These are phyloP conservation scores for Triops longicaudatus DNA, from an alignment of 1,140 invertebrate species.

Conservation along the genomic window DNA sequence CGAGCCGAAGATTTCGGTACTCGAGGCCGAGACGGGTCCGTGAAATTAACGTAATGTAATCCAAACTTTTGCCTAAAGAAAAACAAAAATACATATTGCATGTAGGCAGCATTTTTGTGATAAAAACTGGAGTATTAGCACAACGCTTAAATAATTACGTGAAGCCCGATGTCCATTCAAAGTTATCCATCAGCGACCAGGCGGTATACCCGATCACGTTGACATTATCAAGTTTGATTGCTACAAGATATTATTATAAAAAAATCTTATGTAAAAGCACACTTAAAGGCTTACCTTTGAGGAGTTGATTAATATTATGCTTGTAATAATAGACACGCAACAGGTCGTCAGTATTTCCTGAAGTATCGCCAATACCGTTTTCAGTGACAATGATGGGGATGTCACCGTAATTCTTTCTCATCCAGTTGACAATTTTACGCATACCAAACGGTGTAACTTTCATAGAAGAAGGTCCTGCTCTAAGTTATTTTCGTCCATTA, in stretches of 20 bases:
- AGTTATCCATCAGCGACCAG: constrained; percentile 35
- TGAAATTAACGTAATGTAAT: constrained; percentile 63
- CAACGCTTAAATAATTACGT: constrained; percentile 30
- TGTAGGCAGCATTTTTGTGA: too few species aligned
- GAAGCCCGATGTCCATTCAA: constrained; percentile 33
- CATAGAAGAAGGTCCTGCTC: constrained; percentile 25
- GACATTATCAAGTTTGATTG: constrained; percentile 34
- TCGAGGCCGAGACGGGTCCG: constrained; percentile 50
- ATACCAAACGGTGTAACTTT: constrained; percentile 31
- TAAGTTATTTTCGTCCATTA: neutral
- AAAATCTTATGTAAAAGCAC: neutral
- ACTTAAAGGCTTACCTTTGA: constrained; percentile 16
- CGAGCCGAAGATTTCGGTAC: constrained; percentile 59
- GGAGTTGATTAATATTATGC: constrained; percentile 28
- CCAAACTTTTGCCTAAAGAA: constrained; percentile 58
- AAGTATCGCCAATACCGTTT: constrained; percentile 33
- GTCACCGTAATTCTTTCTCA: constrained; percentile 32
- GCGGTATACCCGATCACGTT: constrained; percentile 33
- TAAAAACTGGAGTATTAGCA: too few species aligned
- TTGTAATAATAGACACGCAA: constrained; percentile 45
- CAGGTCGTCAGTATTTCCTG: constrained; percentile 44
- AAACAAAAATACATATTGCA: neutral
- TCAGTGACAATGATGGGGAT: constrained; percentile 33
- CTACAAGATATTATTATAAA: constrained; percentile 34
- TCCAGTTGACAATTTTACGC: constrained; percentile 32